phyloP scores from a whole-genome alignment of 2,113 vertebrate genomes.

The Haliaeetus leucogaster region DNA sequence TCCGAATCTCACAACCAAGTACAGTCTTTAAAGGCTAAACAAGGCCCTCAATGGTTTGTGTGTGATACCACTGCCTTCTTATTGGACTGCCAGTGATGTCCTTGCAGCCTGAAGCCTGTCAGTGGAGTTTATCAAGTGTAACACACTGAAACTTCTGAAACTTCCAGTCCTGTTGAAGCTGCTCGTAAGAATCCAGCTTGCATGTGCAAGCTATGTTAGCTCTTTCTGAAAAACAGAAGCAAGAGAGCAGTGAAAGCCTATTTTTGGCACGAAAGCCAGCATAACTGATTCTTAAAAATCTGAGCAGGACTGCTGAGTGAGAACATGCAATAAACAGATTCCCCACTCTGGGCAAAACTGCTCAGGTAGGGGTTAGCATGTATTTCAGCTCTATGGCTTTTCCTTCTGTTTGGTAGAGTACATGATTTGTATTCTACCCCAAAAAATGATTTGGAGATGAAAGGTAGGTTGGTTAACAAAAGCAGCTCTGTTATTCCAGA shows the following conservation, averaged over 20 bases:
- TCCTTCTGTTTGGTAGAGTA: not conserved
- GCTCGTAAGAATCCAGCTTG: not conserved
- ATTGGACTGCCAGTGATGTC: not conserved
- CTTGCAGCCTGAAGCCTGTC: not conserved
- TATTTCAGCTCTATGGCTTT: not conserved
- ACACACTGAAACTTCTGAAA: not conserved
- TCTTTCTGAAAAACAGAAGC: not conserved
- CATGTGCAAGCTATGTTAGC: not conserved
- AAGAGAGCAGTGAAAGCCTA: not conserved
- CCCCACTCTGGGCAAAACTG: not conserved
- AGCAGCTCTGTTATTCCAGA: not conserved
- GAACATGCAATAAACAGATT: not conserved
- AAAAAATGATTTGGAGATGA: not conserved
- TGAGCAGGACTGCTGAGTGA: not conserved
- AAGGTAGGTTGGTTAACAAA: not conserved
- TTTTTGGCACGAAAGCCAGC: not conserved
- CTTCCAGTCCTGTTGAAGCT: not conserved
- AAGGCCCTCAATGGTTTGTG: not conserved
- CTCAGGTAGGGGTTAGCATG: not conserved
- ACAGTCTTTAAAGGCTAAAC: not conserved
- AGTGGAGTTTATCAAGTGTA: not conserved
- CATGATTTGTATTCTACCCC: not conserved
- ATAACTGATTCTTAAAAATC: not conserved
- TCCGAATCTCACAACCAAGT: not conserved
- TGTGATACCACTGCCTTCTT: not conserved